These are phyloP conservation scores for Psephotus haematonotus DNA, from an alignment of 2,113 vertebrate species.

Conservation along the genomic window DNA sequence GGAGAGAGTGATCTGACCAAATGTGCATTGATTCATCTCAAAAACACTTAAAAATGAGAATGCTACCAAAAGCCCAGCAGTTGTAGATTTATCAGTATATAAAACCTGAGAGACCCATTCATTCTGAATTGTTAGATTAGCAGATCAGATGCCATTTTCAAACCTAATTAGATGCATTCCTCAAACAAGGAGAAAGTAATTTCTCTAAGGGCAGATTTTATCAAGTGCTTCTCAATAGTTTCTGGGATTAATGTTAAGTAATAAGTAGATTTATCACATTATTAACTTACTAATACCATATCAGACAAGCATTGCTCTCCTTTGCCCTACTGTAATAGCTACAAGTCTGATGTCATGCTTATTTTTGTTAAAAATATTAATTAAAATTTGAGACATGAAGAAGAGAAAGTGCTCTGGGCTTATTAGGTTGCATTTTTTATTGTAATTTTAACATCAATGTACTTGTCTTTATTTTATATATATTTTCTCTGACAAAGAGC, in stretches of 20 bases:
- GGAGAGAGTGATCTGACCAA: background rate
- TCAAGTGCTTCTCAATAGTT: slow-evolving; percentile 62
- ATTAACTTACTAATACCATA: slow-evolving; percentile 56
- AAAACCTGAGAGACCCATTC: slow-evolving; percentile 27
- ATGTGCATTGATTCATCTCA: slow-evolving; percentile 50
- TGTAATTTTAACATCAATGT: background rate
- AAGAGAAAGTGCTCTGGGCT: background rate
- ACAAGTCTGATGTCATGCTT: slow-evolving; percentile 15
- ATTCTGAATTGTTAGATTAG: slow-evolving; percentile 39
- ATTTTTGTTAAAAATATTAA: slow-evolving; percentile 12
- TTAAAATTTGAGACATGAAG: background rate
- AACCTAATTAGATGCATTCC: slow-evolving; percentile 43
- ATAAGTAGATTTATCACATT: slow-evolving; percentile 66
- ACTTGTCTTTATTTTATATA: background rate
- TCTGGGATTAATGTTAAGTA: slow-evolving; percentile 57
- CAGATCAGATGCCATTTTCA: slow-evolving; percentile 29
- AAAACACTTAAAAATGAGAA: slow-evolving; percentile 47
- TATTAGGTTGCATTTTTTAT: background rate
- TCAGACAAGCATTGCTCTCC: slow-evolving; percentile 6
- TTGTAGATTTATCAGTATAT: slow-evolving; percentile 17
- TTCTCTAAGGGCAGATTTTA: slow-evolving; percentile 66
- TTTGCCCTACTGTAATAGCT: slow-evolving; percentile 27
- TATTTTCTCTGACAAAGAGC: background rate
- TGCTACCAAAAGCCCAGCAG: background rate
- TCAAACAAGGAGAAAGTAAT: slow-evolving; percentile 35